Evolutionary conservation across 2,113 vertebrate species (phyloP).

Genomic region (Ivindomyrus marchei): DNA sequence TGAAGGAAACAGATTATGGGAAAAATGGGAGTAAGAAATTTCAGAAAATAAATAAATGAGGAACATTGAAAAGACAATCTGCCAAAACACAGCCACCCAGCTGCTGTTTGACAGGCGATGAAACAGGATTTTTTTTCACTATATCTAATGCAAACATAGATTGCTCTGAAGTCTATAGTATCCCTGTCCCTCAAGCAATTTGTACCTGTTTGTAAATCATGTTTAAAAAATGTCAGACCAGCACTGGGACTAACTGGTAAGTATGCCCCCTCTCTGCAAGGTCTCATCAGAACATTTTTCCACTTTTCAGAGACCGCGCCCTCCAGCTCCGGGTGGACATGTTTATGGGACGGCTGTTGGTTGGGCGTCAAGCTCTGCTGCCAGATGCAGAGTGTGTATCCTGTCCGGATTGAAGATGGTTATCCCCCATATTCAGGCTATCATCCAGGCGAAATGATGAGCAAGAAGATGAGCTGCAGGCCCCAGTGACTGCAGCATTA

Average conservation of each 20-base stretch:
- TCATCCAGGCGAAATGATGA: background rate
- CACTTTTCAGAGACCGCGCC: background rate
- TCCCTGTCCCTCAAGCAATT: constrained; percentile 6
- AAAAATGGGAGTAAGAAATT: background rate
- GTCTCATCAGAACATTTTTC: background rate
- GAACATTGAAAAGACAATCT: background rate
- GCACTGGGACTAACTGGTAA: background rate
- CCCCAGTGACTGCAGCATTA: background rate
- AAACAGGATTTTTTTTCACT: constrained; percentile 3
- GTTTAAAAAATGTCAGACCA: background rate
- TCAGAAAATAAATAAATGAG: background rate
- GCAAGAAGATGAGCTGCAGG: background rate
- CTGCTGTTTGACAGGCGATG: background rate
- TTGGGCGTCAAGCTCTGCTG: background rate
- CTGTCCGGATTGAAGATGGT: background rate
- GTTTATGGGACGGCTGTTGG: too few species aligned
- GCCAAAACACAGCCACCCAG: background rate
- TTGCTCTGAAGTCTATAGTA: background rate
- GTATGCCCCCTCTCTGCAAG: background rate
- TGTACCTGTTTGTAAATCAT: constrained; percentile 20
- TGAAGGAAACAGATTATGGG: background rate
- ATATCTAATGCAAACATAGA: constrained; percentile 5
- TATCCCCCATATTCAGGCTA: background rate
- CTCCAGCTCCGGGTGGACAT: background rate
- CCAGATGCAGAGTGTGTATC: background rate